phyloP scores from a whole-genome alignment of 2,113 vertebrate species.

The Alces alces region DNA sequence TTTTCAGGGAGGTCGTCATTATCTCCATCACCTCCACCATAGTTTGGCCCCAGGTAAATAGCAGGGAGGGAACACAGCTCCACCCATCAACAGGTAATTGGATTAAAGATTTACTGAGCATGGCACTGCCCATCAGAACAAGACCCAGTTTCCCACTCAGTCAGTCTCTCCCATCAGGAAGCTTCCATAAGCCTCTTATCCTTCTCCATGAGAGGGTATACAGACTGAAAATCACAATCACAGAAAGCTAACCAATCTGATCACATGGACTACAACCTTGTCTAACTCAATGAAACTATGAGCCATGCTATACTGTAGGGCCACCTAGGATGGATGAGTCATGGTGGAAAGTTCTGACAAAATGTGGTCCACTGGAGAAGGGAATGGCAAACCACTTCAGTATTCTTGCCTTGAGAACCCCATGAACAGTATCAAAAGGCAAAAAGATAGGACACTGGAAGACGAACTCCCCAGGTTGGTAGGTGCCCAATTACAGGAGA shows the following conservation, averaged over 20 bases:
- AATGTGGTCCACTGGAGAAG: not conserved
- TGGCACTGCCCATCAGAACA: not conserved
- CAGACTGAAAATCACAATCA: not conserved
- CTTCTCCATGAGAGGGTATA: not conserved
- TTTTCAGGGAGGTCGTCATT: not conserved
- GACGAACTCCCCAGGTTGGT: not conserved
- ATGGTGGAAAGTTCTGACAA: not conserved
- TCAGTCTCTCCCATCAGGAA: not conserved
- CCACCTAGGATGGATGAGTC: not conserved
- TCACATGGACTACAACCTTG: not conserved
- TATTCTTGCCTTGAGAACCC: not conserved
- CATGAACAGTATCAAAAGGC: not conserved
- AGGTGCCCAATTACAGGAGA: not conserved
- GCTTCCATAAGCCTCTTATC: not conserved
- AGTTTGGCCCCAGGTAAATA: not conserved
- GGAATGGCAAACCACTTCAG: not conserved
- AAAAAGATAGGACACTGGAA: not conserved
- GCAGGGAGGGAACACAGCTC: not conserved
- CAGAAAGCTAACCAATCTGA: not conserved
- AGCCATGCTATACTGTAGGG: not conserved
- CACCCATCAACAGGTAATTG: not conserved
- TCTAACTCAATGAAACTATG: not conserved
- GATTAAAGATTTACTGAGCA: not conserved
- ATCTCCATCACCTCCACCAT: not conserved
- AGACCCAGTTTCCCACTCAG: not conserved